phyloP scores from a whole-genome alignment of 2,797 vertebrate genomes.

The Fratercula arctica region DNA sequence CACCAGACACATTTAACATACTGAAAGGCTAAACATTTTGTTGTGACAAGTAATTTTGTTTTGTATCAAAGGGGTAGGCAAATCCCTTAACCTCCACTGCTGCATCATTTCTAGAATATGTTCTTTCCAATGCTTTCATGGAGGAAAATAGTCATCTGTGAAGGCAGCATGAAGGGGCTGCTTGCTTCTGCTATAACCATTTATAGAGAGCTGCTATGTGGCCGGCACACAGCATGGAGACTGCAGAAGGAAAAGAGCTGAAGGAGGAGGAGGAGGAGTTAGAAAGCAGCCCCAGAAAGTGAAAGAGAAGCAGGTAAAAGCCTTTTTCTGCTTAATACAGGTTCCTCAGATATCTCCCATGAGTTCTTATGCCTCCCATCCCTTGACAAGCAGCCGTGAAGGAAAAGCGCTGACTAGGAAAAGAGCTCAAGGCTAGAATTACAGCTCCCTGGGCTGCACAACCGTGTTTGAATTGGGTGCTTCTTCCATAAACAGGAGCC shows the following conservation, averaged over 20 bases:
- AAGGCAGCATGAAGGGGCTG: neutral
- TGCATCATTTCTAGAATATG: neutral
- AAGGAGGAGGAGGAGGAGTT: neutral
- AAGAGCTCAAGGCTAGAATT: neutral
- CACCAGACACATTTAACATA: neutral
- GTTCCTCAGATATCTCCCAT: neutral
- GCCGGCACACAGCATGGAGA: neutral
- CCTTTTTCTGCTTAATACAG: neutral
- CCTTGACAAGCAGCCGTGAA: neutral
- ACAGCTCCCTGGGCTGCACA: neutral
- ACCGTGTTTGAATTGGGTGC: neutral
- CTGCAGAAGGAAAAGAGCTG: neutral
- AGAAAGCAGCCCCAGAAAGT: neutral
- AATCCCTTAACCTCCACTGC: neutral
- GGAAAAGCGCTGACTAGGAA: neutral
- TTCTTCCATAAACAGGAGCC: neutral
- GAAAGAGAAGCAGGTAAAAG: neutral
- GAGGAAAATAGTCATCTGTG: neutral
- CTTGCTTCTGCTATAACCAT: neutral
- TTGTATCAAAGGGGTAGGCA: neutral
- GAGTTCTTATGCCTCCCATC: neutral
- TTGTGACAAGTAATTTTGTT: neutral
- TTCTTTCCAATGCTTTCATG: neutral
- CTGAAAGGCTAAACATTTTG: neutral
- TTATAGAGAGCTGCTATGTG: neutral